Conservation (phyloP, 1,140 invertebrate species). For the Pseudomyrmex sp. region DNA sequence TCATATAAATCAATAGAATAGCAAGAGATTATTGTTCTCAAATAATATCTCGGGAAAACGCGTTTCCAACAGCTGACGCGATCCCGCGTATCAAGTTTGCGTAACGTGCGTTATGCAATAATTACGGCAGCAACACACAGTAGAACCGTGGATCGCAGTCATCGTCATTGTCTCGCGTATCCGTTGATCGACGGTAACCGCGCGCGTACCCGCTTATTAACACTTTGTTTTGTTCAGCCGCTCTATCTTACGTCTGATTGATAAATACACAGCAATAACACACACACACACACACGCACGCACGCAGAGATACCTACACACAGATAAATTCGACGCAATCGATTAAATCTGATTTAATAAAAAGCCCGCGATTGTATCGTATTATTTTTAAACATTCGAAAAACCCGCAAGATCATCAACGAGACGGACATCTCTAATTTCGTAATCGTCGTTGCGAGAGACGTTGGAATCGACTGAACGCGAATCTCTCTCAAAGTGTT, state of each 20-base stretch:
- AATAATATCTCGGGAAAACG: slow-evolving; percentile 48
- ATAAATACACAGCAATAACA: not conserved
- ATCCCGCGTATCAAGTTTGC: slow-evolving; percentile 54
- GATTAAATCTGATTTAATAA: not conserved
- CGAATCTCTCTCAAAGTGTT: not conserved
- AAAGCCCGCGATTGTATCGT: no score
- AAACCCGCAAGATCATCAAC: not conserved
- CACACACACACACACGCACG: no score
- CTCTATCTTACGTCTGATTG: not conserved
- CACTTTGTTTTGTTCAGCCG: slow-evolving; percentile 25
- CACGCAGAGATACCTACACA: no score
- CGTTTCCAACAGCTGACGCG: slow-evolving; percentile 66
- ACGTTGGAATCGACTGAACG: not conserved
- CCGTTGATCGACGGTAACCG: slow-evolving; percentile 59
- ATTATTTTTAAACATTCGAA: no score
- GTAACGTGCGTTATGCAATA: slow-evolving; percentile 67
- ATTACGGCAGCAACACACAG: slow-evolving; percentile 25
- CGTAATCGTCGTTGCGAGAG: not conserved
- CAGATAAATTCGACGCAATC: not conserved
- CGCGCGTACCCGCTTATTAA: slow-evolving; percentile 38
- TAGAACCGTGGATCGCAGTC: slow-evolving; percentile 38
- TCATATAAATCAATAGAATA: slow-evolving; percentile 16
- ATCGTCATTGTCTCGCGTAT: slow-evolving; percentile 64
- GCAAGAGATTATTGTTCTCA: slow-evolving; percentile 58
- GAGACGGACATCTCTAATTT: not conserved